phyloP scores from a whole-genome alignment of 92 coral and sea anemone genomes.

The Zoanthus gigantus region DNA sequence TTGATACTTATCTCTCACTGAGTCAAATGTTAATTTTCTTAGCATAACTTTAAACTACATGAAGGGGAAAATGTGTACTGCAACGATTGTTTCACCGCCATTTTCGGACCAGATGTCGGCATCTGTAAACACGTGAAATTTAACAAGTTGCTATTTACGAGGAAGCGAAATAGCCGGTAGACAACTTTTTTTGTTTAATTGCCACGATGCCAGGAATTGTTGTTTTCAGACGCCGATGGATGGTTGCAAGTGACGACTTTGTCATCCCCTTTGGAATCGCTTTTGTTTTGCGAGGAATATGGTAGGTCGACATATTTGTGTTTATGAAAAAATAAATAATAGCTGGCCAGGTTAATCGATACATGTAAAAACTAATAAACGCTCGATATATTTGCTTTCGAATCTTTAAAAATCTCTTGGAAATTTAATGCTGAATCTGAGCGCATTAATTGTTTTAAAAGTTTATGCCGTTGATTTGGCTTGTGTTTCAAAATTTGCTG shows the following conservation, averaged over 20 bases:
- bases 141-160: not conserved
- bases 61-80: not conserved
- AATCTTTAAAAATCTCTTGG: not conserved
- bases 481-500: no score
- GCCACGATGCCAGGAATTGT: slow-evolving; percentile 94
- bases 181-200: slow-evolving; percentile 18
- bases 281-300: slow-evolving; percentile 85
- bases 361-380: not conserved
- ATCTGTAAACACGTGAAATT: slow-evolving; percentile 31
- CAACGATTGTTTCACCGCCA: not conserved
- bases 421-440: not conserved
- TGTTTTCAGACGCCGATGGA: slow-evolving; percentile 96
- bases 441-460: no score
- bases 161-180: slow-evolving; percentile 8
- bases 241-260: slow-evolving; percentile 98
- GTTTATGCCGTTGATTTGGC: no score
- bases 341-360: not conserved
- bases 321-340: not conserved
- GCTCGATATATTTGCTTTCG: not conserved
- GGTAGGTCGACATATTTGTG: slow-evolving; percentile 68
- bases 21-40: not conserved
- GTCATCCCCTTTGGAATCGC: slow-evolving; percentile 97
- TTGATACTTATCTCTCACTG: not conserved
- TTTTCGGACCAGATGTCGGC: slow-evolving; percentile 24
- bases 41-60: not conserved